phyloP scores from a whole-genome alignment of 1,140 invertebrate species.

The Diplogasteroides magnus region DNA sequence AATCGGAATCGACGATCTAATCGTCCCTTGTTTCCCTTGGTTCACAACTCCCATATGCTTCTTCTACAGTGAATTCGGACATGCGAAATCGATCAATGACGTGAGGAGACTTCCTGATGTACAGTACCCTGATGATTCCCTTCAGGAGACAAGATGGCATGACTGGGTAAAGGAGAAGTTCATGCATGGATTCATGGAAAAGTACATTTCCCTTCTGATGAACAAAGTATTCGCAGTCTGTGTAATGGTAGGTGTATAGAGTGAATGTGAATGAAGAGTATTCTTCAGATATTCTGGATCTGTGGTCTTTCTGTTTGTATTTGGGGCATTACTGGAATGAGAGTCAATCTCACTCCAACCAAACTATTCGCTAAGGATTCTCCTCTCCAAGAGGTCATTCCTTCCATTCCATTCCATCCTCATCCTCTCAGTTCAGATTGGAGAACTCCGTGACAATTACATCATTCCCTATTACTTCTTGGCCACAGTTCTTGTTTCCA shows the following conservation, averaged over 20 bases:
- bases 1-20: neutral
- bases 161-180: slow-evolving; percentile 42
- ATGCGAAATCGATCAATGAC: neutral
- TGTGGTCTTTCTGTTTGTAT: slow-evolving; percentile 21
- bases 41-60: slow-evolving; percentile 2
- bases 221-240: slow-evolving; percentile 40
- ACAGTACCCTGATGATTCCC: neutral
- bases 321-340: slow-evolving; percentile 44
- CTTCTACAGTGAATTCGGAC: neutral
- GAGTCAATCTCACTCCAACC: slow-evolving; percentile 50
- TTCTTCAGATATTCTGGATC: slow-evolving; percentile 45
- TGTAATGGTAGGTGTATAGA: slow-evolving; percentile 18
- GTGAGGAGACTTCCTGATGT: neutral
- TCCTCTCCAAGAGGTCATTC: slow-evolving; percentile 34
- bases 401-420: neutral
- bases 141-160: slow-evolving; percentile 1
- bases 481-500: slow-evolving; percentile 49
- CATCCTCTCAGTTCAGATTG: slow-evolving; percentile 32
- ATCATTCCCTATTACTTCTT: slow-evolving; percentile 52
- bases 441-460: slow-evolving; percentile 48
- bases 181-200: slow-evolving; percentile 34
- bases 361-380: slow-evolving; percentile 50
- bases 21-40: slow-evolving; percentile 2
- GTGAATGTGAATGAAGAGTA: slow-evolving; percentile 23
- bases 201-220: slow-evolving; percentile 40